phyloP scores from a whole-genome alignment of 1,140 invertebrate species.

The Chelonus insularis region DNA sequence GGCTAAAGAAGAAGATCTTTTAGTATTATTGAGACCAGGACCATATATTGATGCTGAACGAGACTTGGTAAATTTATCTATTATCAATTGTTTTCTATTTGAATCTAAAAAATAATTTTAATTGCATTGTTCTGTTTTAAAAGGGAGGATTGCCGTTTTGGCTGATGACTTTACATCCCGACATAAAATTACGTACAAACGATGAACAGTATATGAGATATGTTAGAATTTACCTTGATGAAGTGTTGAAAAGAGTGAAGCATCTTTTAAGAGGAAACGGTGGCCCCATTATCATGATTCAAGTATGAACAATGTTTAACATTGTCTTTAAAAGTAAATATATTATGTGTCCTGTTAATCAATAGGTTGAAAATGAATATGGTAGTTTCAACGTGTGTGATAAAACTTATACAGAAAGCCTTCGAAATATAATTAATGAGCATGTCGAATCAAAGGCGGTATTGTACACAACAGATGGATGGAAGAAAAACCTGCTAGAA shows the following conservation, averaged over 20 bases:
- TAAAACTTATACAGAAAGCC: constrained; percentile 65
- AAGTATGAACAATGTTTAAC: constrained; percentile 28
- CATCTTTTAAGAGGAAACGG: constrained; percentile 45
- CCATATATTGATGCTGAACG: constrained; percentile 92
- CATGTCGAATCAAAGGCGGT: constrained; percentile 71
- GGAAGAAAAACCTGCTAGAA: constrained; percentile 54
- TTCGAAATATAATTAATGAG: constrained; percentile 67
- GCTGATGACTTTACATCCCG: constrained; percentile 71
- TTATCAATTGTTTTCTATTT: constrained; percentile 31
- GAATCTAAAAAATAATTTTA: too few species aligned
- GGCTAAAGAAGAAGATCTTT: constrained; percentile 79
- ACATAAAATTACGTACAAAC: constrained; percentile 69
- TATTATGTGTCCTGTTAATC: too few species aligned
- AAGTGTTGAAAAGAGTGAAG: constrained; percentile 57
- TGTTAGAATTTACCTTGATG: constrained; percentile 43
- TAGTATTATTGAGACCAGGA: constrained; percentile 85
- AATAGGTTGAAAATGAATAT: constrained; percentile 92
- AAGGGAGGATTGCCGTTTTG: constrained; percentile 87
- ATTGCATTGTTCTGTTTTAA: neutral
- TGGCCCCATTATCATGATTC: constrained; percentile 46
- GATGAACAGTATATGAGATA: constrained; percentile 54
- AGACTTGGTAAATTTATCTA: constrained; percentile 73
- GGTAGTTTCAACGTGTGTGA: constrained; percentile 81
- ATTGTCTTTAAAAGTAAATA: too few species aligned
- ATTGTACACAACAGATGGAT: constrained; percentile 82